Percentiles rank a stretch among this genome's conserved stretches.
phyloP scores from a whole-genome alignment of 2,888 invertebrate genomes.

The Drosophila niveifrons region DNA sequence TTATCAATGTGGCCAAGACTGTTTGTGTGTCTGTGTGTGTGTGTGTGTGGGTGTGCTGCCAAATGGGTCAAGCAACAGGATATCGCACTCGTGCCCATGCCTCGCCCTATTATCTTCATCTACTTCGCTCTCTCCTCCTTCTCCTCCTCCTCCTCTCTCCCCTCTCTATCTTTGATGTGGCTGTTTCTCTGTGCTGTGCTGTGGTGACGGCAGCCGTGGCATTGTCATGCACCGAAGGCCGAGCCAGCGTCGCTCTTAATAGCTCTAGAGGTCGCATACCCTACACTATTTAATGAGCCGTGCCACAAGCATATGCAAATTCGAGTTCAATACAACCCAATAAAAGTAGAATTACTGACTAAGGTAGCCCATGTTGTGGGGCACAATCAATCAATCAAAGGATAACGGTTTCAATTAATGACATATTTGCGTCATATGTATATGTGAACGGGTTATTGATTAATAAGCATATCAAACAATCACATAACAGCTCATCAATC shows the following conservation, averaged over 20 bases:
- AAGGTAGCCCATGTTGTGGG: too few relatives aligned
- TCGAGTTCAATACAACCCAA: neutral
- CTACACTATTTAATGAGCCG: slow-evolving; percentile 16
- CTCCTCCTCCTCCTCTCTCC: neutral
- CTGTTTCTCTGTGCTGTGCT: neutral
- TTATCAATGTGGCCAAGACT: slow-evolving; percentile 50
- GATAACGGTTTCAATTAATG: too few relatives aligned
- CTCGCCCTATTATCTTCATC: slow-evolving; percentile 8
- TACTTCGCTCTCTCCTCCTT: neutral
- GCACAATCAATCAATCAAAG: too few relatives aligned
- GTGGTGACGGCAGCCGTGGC: slow-evolving; percentile 46
- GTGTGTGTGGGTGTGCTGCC: slow-evolving; percentile 15
- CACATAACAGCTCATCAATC: too few relatives aligned
- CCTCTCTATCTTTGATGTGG: slow-evolving; percentile 5
- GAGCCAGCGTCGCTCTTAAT: slow-evolving; percentile 31
- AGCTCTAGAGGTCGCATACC: slow-evolving; percentile 14
- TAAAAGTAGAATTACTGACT: neutral
- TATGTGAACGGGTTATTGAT: neutral
- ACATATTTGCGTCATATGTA: neutral
- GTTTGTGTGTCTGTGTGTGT: slow-evolving; percentile 16
- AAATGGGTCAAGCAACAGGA: slow-evolving; percentile 65
- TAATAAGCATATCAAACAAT: too few relatives aligned
- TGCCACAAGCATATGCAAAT: neutral
- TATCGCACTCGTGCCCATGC: slow-evolving; percentile 30
- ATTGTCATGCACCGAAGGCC: slow-evolving; percentile 56